phyloP scores from a whole-genome alignment of 2,797 vertebrate species.

The Salarias fasciatus region DNA sequence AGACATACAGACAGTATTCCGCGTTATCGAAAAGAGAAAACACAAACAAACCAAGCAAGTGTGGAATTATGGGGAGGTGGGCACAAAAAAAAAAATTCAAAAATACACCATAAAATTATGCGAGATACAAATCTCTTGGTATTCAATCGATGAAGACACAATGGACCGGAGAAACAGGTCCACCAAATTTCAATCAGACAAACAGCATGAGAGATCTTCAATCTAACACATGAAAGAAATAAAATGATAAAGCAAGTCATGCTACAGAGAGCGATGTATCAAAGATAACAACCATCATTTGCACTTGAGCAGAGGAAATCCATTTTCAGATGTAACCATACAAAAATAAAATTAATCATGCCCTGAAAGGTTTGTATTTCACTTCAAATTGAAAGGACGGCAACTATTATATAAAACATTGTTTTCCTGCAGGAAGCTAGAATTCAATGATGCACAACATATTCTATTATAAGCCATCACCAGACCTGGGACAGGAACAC shows the following conservation, averaged over 20 bases:
- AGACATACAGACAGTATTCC: slow-evolving; percentile 8
- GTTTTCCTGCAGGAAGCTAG: not conserved
- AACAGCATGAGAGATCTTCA: slow-evolving; percentile 10
- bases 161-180: not conserved
- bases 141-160: not conserved
- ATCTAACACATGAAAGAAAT: not conserved
- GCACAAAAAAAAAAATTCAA: not conserved
- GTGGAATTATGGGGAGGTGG: too few species aligned
- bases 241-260: slow-evolving; percentile 6
- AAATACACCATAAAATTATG: not conserved
- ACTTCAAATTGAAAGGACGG: not conserved
- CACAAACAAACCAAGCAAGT: not conserved
- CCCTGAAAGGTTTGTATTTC: not conserved
- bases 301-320: slow-evolving; percentile 6
- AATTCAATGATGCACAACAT: not conserved
- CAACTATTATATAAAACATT: not conserved
- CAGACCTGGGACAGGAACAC: slow-evolving; percentile 9
- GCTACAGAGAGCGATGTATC: not conserved
- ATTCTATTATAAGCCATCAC: too few species aligned
- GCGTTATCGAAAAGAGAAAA: slow-evolving; percentile 6
- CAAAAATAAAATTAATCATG: not conserved
- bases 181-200: not conserved
- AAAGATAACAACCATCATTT: slow-evolving; percentile 2
- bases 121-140: not conserved
- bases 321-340: not conserved